These are phyloP conservation scores for Galbula dea DNA, from an alignment of 2,113 vertebrate genomes.

Conservation along the genomic window DNA sequence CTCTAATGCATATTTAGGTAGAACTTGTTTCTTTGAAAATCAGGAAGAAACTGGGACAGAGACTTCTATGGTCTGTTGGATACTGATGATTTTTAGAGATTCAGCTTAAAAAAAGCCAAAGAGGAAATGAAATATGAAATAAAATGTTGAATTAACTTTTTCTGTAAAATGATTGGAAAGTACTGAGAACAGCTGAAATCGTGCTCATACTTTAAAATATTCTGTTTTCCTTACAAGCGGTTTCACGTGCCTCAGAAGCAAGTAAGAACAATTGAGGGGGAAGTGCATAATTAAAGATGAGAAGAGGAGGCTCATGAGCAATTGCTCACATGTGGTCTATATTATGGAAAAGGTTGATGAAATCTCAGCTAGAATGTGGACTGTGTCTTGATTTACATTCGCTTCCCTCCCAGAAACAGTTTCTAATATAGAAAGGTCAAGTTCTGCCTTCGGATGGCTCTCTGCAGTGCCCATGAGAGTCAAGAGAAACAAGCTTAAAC, in stretches of 20 bases:
- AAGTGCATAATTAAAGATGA: neutral
- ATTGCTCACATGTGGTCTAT: constrained; percentile 43
- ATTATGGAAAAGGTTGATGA: constrained; percentile 37
- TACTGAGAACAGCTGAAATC: neutral
- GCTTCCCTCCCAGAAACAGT: constrained; percentile 19
- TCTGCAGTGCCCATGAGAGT: neutral
- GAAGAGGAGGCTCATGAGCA: neutral
- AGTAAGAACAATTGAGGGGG: neutral
- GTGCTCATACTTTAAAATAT: neutral
- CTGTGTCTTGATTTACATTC: constrained; percentile 36
- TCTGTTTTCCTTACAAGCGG: neutral
- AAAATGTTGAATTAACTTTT: neutral
- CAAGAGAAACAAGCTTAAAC: neutral
- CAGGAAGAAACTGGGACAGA: neutral
- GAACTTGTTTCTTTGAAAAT: neutral
- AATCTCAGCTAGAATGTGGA: constrained; percentile 11
- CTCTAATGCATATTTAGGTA: neutral
- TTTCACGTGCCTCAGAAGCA: neutral
- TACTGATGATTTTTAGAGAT: neutral
- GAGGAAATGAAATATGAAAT: neutral
- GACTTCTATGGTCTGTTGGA: neutral
- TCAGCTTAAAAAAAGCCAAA: neutral
- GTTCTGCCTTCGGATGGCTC: constrained; percentile 9
- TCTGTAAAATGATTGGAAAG: neutral
- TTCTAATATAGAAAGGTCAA: constrained; percentile 32